phyloP scores from a whole-genome alignment of 1,140 invertebrate genomes.

The Drusus annulatus region DNA sequence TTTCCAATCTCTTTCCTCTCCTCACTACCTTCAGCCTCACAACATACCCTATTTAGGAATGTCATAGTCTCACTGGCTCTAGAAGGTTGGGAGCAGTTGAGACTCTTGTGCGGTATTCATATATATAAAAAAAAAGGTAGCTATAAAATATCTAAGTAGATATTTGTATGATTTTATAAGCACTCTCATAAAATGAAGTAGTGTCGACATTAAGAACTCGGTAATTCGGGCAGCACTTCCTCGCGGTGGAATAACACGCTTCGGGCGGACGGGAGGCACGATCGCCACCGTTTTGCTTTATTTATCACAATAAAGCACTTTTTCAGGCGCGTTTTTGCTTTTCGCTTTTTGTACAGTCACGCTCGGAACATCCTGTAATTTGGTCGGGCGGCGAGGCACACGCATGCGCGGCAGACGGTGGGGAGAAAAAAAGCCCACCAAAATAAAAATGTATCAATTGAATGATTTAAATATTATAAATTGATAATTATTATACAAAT shows the following conservation, averaged over 20 bases:
- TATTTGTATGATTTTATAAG: too few relatives aligned
- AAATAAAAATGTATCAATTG: neutral
- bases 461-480: too few relatives aligned
- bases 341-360: constrained; percentile 53
- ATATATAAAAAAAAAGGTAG: too few relatives aligned
- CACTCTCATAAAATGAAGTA: too few relatives aligned
- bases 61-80: too few relatives aligned
- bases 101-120: too few relatives aligned
- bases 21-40: too few relatives aligned
- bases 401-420: constrained; percentile 50
- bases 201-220: neutral
- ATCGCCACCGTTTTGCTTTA: constrained; percentile 20
- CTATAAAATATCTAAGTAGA: too few relatives aligned
- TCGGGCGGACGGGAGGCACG: neutral
- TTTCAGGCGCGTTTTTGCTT: neutral
- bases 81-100: too few relatives aligned
- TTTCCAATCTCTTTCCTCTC: too few relatives aligned
- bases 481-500: too few relatives aligned
- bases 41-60: too few relatives aligned
- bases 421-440: neutral
- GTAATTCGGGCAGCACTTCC: constrained; percentile 8
- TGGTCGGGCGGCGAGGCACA: constrained; percentile 50
- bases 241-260: constrained; percentile 18
- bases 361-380: constrained; percentile 58
- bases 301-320: constrained; percentile 24